Conservation (phyloP, 1,140 invertebrate genomes). For the Drosophila baimaii region DNA sequence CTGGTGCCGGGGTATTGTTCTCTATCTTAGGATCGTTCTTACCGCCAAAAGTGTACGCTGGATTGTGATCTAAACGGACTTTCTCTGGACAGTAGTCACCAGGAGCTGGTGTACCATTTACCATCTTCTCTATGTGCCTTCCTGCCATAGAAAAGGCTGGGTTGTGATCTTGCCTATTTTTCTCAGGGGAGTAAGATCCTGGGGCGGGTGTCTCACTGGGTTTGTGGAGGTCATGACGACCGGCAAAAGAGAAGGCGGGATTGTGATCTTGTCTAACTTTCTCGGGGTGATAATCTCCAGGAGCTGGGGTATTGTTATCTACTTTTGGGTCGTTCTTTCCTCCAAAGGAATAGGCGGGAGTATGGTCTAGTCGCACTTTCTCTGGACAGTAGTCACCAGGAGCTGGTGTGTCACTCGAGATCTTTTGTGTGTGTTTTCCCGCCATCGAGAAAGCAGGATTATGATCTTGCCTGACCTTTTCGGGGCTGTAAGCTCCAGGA, state of each 20-base stretch:
- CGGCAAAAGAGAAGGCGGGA: conserved; percentile 84
- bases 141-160: conserved; percentile 85
- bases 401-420: conserved; percentile 89
- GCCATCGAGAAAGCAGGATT: conserved; percentile 86
- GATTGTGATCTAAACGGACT: conserved; percentile 85
- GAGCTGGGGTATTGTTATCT: conserved; percentile 88
- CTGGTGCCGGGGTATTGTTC: conserved; percentile 84
- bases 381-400: conserved; percentile 91
- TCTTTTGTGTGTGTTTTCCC: conserved; percentile 85
- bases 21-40: conserved; percentile 85
- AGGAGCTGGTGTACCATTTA: conserved; percentile 90
- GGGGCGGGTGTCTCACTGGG: conserved; percentile 89
- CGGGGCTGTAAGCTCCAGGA: conserved; percentile 87
- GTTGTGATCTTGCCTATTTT: conserved; percentile 85
- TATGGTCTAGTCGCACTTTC: conserved; percentile 85
- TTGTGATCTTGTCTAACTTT: conserved; percentile 85
- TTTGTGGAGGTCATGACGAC: conserved; percentile 86
- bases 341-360: conserved; percentile 85
- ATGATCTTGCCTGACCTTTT: conserved; percentile 86
- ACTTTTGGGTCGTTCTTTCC: conserved; percentile 82
- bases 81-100: conserved; percentile 87
- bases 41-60: conserved; percentile 85
- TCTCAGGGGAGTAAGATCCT: conserved; percentile 87
- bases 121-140: conserved; percentile 86
- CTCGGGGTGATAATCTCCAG: conserved; percentile 86